These are phyloP conservation scores for Acrossocheilus fasciatus DNA, from an alignment of 2,797 vertebrate genomes.

Conservation along the genomic window DNA sequence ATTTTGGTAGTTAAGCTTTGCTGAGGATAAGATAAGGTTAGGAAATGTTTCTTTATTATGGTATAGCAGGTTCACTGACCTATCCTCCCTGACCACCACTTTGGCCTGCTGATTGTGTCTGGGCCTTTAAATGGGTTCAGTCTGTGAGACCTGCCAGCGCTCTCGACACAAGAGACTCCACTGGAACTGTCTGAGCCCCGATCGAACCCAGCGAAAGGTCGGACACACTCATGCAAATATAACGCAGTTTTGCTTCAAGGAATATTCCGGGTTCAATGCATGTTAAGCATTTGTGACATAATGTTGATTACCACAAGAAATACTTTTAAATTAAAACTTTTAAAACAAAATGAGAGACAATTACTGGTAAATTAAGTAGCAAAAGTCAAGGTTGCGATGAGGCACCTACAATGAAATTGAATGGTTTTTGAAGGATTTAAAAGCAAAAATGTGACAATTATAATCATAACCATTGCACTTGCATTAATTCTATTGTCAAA, in stretches of 20 bases:
- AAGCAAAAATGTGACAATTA: not conserved
- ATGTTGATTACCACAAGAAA: not conserved
- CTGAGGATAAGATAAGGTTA: conserved; percentile 62
- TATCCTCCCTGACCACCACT: conserved; percentile 43
- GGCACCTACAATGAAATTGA: not conserved
- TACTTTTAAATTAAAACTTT: not conserved
- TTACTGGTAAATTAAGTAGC: not conserved
- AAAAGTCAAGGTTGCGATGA: not conserved
- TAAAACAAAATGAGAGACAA: not conserved
- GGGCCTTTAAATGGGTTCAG: conserved; percentile 49
- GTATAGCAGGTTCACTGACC: conserved; percentile 48
- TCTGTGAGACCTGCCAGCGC: conserved; percentile 61
- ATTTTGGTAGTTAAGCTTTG: conserved; percentile 55
- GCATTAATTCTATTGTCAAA: not conserved
- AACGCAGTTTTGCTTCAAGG: conserved; percentile 33
- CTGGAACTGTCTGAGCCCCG: conserved; percentile 58
- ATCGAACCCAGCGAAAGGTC: conserved; percentile 36
- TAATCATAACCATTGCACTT: not conserved
- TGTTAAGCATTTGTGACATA: not conserved
- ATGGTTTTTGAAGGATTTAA: not conserved
- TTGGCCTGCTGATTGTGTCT: conserved; percentile 48
- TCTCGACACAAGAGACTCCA: conserved; percentile 63
- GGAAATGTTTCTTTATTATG: conserved; percentile 64
- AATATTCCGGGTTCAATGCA: conserved; percentile 24
- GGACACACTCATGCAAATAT: conserved; percentile 51